Percentiles rank a stretch among this genome's conserved stretches.
These are phyloP conservation scores for Dione juno DNA, from an alignment of 2,888 invertebrate genomes.

Conservation along the genomic window DNA sequence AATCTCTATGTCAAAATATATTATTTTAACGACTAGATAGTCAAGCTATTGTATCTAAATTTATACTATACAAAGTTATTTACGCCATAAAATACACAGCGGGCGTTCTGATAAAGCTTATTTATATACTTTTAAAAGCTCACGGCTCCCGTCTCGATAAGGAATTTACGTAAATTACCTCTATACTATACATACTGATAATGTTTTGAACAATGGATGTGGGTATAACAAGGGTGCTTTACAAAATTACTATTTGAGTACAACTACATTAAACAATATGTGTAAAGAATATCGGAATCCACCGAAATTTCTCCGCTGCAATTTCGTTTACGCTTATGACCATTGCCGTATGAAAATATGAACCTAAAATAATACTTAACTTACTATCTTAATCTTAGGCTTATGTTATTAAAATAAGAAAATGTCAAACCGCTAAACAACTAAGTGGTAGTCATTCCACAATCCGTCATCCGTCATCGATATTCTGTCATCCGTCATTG, in stretches of 20 bases:
- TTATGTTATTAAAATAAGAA: too few species aligned
- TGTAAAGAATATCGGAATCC: neutral
- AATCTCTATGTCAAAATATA: constrained; percentile 10
- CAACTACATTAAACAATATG: neutral
- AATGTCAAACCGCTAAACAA: too few species aligned
- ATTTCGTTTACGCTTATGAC: too few species aligned
- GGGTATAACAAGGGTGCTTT: constrained; percentile 36
- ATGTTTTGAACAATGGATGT: constrained; percentile 40
- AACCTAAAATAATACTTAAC: too few species aligned
- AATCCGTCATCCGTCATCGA: too few species aligned
- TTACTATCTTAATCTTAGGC: too few species aligned
- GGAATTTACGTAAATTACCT: constrained; percentile 66
- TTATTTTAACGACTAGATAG: constrained; percentile 29
- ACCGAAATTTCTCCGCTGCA: too few species aligned
- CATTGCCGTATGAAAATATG: too few species aligned
- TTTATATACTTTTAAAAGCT: constrained; percentile 65
- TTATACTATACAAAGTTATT: constrained; percentile 39
- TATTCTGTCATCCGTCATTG: too few species aligned
- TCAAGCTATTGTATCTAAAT: constrained; percentile 31
- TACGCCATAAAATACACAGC: constrained; percentile 51
- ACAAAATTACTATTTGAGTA: neutral
- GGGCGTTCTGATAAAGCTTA: constrained; percentile 58
- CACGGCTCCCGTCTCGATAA: constrained; percentile 63
- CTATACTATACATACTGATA: constrained; percentile 48
- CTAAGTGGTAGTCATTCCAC: too few species aligned